These are phyloP conservation scores for Cyclargus thomasi DNA, from an alignment of 1,140 invertebrate species.

Conservation along the genomic window DNA sequence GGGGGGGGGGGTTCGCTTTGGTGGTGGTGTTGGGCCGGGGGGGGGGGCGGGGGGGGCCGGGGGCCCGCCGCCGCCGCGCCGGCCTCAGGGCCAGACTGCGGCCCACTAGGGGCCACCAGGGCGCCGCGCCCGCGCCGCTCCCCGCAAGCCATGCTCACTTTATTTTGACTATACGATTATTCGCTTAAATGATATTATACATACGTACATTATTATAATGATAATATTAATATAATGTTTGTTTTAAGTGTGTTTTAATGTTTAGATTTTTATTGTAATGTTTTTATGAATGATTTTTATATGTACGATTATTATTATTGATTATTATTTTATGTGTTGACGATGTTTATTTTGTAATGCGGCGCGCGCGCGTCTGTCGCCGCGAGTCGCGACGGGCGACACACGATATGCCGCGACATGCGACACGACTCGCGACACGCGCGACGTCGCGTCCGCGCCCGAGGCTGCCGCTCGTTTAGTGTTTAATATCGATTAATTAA, in stretches of 20 bases:
- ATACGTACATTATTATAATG: conserved; percentile 71
- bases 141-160: conserved; percentile 63
- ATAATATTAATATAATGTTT: conserved; percentile 76
- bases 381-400: neutral
- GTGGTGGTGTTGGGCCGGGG: conserved; percentile 45
- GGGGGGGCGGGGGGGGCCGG: conserved; percentile 11
- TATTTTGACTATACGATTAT: conserved; percentile 74
- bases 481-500: conserved; percentile 68
- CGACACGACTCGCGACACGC: conserved; percentile 12
- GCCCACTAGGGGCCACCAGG: conserved; percentile 23
- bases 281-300: conserved; percentile 76
- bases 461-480: conserved; percentile 45
- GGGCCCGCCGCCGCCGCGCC: conserved; percentile 21
- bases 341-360: conserved; percentile 72
- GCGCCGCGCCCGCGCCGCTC: conserved; percentile 39
- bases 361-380: conserved; percentile 48
- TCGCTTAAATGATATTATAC: conserved; percentile 73
- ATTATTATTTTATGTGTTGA: conserved; percentile 75
- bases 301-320: conserved; percentile 74
- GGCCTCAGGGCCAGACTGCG: conserved; percentile 34
- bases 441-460: conserved; percentile 24
- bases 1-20: conserved; percentile 41
- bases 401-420: conserved; percentile 34
- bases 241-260: conserved; percentile 75
- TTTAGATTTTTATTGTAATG: conserved; percentile 76